Base-by-base conservation (phyloP, 2,113 vertebrate genomes). In the Amazona vittata region DNA sequence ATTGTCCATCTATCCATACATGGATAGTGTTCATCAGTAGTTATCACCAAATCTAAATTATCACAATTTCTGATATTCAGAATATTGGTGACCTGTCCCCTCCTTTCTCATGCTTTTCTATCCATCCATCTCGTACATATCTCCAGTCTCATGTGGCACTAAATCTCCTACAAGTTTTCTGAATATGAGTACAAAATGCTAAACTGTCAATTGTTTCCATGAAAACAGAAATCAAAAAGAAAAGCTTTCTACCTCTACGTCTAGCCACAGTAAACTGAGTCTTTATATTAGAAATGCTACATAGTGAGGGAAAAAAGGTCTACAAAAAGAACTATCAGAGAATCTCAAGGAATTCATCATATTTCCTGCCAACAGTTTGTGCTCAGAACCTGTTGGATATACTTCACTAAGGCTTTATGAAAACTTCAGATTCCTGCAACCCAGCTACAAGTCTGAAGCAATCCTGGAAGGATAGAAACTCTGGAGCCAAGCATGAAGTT, bases 1-100 rank as follows among this genome's bases (percentile, higher is more conserved):
- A 35, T 39, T 69, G 8, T 18, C 33, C 26, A 3, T 44, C 62
- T 35, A 55, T 18, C 43, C 20, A 9, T 20, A 29, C 0, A 0
- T 10, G 41, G 39, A 46, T 25, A 52, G 20, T 49, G 6, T 21
- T 50, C 21, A 64, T 33, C 57, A 85, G 53, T 4, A 74, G 17
- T 31, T 67, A 33, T 16, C 13, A 11, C 19, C 65, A 64, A 89
- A 89, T 16, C 31, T 80, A 86, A 89, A 93, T 8, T 6, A 57
- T 57, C 44, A 68, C 6, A 29, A 1, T 10, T 47, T 64, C 11
- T 33, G 39, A 16, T 46, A 47, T 41, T 76, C 49, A 59, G 55
- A 75, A 77, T n/a, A 29, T 18, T 35, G n/a, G 14, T 84, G 29
- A 82, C 52, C 62, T 75, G 25, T 16, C 26, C 3, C 8, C 33